Evolutionary conservation across 2,888 invertebrate species (phyloP).

Genomic region (Stictocephala bisonia): DNA sequence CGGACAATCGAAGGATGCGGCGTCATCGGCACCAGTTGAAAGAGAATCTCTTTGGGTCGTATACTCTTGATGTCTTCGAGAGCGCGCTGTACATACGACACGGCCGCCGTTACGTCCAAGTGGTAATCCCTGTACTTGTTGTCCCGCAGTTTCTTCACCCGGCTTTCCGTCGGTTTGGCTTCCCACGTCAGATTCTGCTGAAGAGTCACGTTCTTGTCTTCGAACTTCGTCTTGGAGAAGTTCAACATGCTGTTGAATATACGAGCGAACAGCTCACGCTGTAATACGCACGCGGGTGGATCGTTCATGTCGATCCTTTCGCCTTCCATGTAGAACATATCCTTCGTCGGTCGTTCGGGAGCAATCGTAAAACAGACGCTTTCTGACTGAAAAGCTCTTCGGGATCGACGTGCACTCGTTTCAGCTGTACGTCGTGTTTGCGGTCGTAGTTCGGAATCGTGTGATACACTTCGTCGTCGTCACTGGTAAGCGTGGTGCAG

Average conservation of each 20-base stretch:
- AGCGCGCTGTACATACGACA: background rate
- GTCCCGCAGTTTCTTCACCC: background rate
- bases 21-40: background rate
- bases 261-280: background rate
- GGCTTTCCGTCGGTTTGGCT: background rate
- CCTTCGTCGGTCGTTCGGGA: background rate
- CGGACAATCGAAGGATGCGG: no score
- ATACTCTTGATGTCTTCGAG: background rate
- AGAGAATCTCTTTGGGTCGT: background rate
- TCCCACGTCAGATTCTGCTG: background rate
- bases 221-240: background rate
- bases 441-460: no score
- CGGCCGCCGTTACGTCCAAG: background rate
- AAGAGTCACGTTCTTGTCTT: background rate
- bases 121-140: background rate
- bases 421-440: no score
- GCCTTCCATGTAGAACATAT: background rate
- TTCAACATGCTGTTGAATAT: background rate
- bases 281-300: background rate
- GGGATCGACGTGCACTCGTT: no score
- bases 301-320: background rate
- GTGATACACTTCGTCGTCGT: no score
- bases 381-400: no score
- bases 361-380: background rate
- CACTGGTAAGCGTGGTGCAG: no score